Evolutionary conservation across 2,888 invertebrate species (phyloP).

Genomic region (Harpalus rubripes): DNA sequence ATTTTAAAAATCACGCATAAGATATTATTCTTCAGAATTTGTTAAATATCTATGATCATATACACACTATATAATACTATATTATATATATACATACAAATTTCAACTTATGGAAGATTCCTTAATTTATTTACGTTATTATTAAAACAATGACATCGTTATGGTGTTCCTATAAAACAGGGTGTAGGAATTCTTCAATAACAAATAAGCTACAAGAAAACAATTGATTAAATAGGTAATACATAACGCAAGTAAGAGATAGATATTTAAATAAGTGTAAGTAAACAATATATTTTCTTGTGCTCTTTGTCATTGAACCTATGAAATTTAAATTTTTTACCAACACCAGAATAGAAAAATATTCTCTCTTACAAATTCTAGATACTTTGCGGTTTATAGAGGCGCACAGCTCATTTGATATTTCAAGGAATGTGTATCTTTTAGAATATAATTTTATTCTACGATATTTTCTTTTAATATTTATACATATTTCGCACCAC

Average conservation of each 20-base stretch:
- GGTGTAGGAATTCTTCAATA: constrained; percentile 41
- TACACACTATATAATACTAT: constrained; percentile 65
- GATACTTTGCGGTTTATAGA: constrained; percentile 65
- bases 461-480: constrained; percentile 57
- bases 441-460: constrained; percentile 62
- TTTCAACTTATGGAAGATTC: constrained; percentile 66
- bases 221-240: constrained; percentile 8
- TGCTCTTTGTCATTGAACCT: constrained; percentile 52
- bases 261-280: constrained; percentile 27
- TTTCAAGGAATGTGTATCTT: constrained; percentile 63
- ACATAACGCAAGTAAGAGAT: too few species aligned
- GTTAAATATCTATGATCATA: constrained; percentile 65
- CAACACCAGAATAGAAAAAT: constrained; percentile 68
- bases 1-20: constrained; percentile 63
- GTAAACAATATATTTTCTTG: constrained; percentile 15
- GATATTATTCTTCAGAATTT: constrained; percentile 54
- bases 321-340: constrained; percentile 62
- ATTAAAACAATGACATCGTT: constrained; percentile 60
- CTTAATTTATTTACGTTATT: constrained; percentile 65
- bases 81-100: constrained; percentile 65
- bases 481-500: constrained; percentile 56
- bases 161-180: constrained; percentile 64
- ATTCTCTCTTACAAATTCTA: constrained; percentile 65
- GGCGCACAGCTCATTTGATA: constrained; percentile 66
- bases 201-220: constrained; percentile 49